A percentile compares a stretch with the other conserved stretches of the same genome.
phyloP scores from a whole-genome alignment of 2,797 vertebrate species.

The Phyllotis vaccarum region DNA sequence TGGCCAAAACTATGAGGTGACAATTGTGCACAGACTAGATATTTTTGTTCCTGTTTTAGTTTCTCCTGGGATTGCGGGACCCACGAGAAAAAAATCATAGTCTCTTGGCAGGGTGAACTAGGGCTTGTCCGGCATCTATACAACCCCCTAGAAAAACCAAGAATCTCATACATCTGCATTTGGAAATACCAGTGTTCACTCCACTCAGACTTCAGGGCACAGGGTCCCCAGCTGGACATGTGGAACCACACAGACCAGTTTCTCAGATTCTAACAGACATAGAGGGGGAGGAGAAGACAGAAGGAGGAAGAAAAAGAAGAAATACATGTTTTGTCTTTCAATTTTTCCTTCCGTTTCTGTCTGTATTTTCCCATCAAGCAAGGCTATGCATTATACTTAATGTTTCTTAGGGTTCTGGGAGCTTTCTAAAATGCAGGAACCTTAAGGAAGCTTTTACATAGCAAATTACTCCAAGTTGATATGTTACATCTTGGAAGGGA shows the following conservation, averaged over 20 bases:
- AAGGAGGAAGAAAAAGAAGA: background rate
- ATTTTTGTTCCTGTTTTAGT: background rate
- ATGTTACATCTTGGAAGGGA: background rate
- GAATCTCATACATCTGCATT: background rate
- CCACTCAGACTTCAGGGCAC: background rate
- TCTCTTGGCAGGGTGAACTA: too few relatives aligned
- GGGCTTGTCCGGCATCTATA: background rate
- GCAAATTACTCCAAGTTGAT: background rate
- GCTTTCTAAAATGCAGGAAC: background rate
- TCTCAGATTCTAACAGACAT: background rate
- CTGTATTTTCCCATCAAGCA: background rate
- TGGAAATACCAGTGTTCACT: background rate
- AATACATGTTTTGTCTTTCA: background rate
- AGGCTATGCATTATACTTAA: background rate
- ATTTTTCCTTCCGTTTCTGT: background rate
- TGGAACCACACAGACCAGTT: background rate
- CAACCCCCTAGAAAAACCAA: background rate
- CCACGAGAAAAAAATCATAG: background rate
- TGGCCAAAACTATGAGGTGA: background rate
- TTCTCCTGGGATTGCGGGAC: background rate
- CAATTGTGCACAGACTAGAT: background rate
- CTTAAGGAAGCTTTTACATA: background rate
- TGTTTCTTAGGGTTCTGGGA: background rate
- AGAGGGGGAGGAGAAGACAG: background rate
- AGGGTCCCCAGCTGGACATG: background rate